phyloP scores from a whole-genome alignment of 2,113 vertebrate genomes.

The Psettodes erumei region DNA sequence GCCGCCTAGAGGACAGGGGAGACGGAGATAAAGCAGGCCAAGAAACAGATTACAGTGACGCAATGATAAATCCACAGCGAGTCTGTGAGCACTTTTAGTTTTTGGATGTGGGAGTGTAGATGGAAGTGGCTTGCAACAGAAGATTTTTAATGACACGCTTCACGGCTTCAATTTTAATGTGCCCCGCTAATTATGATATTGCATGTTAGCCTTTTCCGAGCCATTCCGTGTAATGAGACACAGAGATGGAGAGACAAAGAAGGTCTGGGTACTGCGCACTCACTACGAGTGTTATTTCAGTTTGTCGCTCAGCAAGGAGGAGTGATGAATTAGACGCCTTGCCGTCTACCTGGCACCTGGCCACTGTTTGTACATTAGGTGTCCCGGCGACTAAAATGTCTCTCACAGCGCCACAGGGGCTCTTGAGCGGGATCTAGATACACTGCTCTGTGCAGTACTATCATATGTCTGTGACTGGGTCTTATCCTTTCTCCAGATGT shows the following conservation, averaged over 20 bases:
- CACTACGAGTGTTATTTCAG: conserved; percentile 33
- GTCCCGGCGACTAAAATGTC: conserved; percentile 64
- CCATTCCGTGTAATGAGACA: conserved; percentile 27
- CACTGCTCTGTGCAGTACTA: not conserved
- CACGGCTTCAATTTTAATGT: conserved; percentile 65
- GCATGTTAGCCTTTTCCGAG: conserved; percentile 42
- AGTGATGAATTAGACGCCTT: conserved; percentile 62
- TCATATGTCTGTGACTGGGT: conserved; percentile 20
- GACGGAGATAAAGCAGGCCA: conserved; percentile 7
- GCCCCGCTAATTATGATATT: conserved; percentile 64
- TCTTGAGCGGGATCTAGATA: conserved; percentile 12
- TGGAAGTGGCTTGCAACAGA: conserved; percentile 34
- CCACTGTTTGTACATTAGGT: conserved; percentile 71
- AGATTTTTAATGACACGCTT: conserved; percentile 68
- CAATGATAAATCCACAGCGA: conserved; percentile 41
- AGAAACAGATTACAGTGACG: conserved; percentile 20
- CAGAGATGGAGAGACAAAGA: conserved; percentile 16
- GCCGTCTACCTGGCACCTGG: conserved; percentile 63
- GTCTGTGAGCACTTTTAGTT: conserved; percentile 25
- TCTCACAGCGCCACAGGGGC: conserved; percentile 25
- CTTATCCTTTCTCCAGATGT: conserved; percentile 58
- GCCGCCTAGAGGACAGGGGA: conserved; percentile 10
- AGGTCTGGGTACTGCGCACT: not conserved
- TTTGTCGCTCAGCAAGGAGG: conserved; percentile 39
- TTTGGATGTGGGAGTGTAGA: conserved; percentile 27